A percentile compares a stretch with the other conserved stretches of the same genome.
phyloP scores from a whole-genome alignment of 1,140 invertebrate species.

The Pseudomyrmex dendroicus region DNA sequence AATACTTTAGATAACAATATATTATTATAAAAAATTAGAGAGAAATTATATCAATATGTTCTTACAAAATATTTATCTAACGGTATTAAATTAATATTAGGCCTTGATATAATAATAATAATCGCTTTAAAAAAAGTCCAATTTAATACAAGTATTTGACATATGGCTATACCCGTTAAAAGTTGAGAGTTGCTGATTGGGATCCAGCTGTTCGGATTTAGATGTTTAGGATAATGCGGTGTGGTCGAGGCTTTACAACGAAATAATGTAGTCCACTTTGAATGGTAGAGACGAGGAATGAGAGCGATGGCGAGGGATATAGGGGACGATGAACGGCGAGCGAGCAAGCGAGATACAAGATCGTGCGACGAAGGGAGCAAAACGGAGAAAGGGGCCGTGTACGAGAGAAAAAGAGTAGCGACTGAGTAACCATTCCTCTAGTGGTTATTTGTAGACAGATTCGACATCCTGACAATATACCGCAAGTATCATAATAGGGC shows the following conservation, averaged over 20 bases:
- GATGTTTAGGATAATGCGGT: slow-evolving; percentile 85
- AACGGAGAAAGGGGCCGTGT: slow-evolving; percentile 42
- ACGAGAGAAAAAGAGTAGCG: slow-evolving; percentile 66
- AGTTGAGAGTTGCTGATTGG: slow-evolving; percentile 78
- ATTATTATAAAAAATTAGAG: too few species aligned
- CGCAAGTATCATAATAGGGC: slow-evolving; percentile 82
- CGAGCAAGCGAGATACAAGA: slow-evolving; percentile 36
- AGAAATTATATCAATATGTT: too few species aligned
- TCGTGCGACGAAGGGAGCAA: slow-evolving; percentile 5
- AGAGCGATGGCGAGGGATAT: slow-evolving; percentile 57
- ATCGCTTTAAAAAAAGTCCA: not conserved
- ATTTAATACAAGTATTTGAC: not conserved
- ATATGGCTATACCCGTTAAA: too few species aligned
- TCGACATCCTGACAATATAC: slow-evolving; percentile 83
- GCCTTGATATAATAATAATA: not conserved
- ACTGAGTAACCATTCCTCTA: slow-evolving; percentile 81
- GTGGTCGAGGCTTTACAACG: slow-evolving; percentile 82
- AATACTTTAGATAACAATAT: too few species aligned
- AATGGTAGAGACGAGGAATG: slow-evolving; percentile 78
- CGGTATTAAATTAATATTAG: not conserved
- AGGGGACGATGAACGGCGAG: slow-evolving; percentile 37
- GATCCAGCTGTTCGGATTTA: slow-evolving; percentile 85
- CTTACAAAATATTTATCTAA: too few species aligned
- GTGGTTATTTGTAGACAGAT: slow-evolving; percentile 85
- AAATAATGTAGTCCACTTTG: slow-evolving; percentile 85